Base-by-base conservation (phyloP, 2,888 invertebrate genomes). In the Euspilapteryx auroguttella region DNA sequence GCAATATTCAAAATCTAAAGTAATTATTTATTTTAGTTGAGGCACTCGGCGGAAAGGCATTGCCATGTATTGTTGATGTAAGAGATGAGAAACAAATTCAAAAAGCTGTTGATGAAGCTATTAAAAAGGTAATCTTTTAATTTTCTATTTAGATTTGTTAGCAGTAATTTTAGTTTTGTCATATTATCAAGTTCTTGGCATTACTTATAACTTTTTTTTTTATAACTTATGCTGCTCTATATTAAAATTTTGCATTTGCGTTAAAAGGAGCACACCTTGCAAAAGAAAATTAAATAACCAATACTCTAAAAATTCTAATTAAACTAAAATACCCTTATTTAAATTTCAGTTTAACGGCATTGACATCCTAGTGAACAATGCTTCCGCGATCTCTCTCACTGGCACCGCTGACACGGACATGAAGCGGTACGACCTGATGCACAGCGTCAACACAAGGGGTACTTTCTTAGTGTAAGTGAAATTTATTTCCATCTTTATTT, bases 381-480 rank as follows among this genome's bases (percentile, higher is more conserved):
- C 98, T 1, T 94, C 94, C 36, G 97, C 97, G 8, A 98, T 98
- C 45, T 85, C 85, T 0, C 66, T 93, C 29, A 87, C 94, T 0
- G 83, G 82, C 27, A 97, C 96, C 0, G 68, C 80, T 2, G 71
- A 84, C 5, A 95, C 95, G 0, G 87, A 92, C 21, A 96, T 98
- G 95, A 98, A 98, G 71, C 81, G 85, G 59, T 98, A 92, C 53
- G 98, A 98, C 65, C 81, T 98, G 23, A 98, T 98, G 97, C 90
- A 96, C 52, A 83, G 81, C 33, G 85, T 98, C 41, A 98, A 98
- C 64, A 87, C 94, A 0, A 81, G 98, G 41, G 98, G 97, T 40
- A 98, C 97, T 2, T 98, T 90, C 62, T 77, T 98, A 32, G 90
- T 92, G 88, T 96, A 71, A 81, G 85, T 75, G 20, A 6, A 12